Percentiles rank a stretch among this genome's conserved stretches.
phyloP scores from a whole-genome alignment of 2,888 invertebrate species.

The Dasysyrphus tricinctus region DNA sequence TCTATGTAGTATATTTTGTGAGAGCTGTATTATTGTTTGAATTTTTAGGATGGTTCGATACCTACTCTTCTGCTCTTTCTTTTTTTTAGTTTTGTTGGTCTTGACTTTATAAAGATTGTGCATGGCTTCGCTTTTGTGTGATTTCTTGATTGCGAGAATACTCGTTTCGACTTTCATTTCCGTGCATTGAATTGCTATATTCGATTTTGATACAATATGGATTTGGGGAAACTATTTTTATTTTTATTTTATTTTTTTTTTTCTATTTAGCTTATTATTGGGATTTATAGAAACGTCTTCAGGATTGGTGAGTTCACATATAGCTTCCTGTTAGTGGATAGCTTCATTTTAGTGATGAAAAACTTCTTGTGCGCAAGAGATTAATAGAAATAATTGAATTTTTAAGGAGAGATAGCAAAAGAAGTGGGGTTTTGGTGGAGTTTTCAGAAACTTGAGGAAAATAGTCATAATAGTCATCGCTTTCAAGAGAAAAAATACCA shows the following conservation, averaged over 20 bases:
- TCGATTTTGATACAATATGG: conserved; percentile 7
- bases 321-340: conserved; percentile 3
- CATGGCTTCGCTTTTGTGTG: not conserved
- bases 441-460: not conserved
- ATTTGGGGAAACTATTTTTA: not conserved
- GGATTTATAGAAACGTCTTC: not conserved
- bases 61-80: not conserved
- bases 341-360: not conserved
- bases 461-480: too few relatives aligned
- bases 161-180: conserved; percentile 32
- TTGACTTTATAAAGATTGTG: not conserved
- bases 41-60: not conserved
- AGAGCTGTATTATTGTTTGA: not conserved
- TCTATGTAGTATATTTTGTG: not conserved
- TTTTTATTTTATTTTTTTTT: not conserved
- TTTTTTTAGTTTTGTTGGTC: not conserved
- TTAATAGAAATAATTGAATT: conserved; percentile 5
- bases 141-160: conserved; percentile 5
- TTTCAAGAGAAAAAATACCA: too few relatives aligned
- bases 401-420: not conserved
- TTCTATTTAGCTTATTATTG: not conserved
- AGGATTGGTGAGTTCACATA: not conserved
- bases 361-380: not conserved
- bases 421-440: not conserved
- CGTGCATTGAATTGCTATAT: conserved; percentile 18